These are phyloP conservation scores for Rhamphomyia laevipes DNA, from an alignment of 2,888 invertebrate species.

Conservation along the genomic window DNA sequence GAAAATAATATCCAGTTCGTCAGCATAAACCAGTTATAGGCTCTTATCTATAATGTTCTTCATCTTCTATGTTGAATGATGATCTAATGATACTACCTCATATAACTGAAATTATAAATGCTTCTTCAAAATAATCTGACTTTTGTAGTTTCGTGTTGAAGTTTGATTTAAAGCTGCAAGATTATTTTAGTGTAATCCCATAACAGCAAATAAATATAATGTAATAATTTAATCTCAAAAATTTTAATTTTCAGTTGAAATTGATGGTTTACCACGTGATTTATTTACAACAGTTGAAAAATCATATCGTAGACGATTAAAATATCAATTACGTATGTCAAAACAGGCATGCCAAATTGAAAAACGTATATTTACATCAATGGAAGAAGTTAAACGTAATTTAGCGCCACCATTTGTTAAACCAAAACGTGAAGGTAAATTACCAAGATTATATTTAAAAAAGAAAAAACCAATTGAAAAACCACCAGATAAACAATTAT, in stretches of 20 bases:
- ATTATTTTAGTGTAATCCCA: too few relatives aligned
- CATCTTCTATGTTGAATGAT: too few relatives aligned
- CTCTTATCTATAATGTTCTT: too few relatives aligned
- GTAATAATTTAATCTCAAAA: slow-evolving; percentile 12
- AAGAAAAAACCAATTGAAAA: slow-evolving; percentile 15
- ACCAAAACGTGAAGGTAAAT: slow-evolving; percentile 21
- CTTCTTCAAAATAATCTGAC: too few relatives aligned
- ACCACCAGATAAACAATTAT: slow-evolving; percentile 16
- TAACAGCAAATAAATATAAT: too few relatives aligned
- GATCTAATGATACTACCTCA: too few relatives aligned
- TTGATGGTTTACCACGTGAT: slow-evolving; percentile 26
- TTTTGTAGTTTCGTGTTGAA: too few relatives aligned
- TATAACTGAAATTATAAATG: too few relatives aligned
- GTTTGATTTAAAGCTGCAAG: too few relatives aligned
- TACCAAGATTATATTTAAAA: slow-evolving; percentile 23
- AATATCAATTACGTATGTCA: slow-evolving; percentile 24
- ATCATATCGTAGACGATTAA: slow-evolving; percentile 21
- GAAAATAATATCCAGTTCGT: too few relatives aligned
- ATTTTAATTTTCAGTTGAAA: slow-evolving; percentile 17
- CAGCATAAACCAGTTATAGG: too few relatives aligned
- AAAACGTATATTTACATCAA: slow-evolving; percentile 28
- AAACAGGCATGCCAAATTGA: slow-evolving; percentile 28
- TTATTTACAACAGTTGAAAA: slow-evolving; percentile 20
- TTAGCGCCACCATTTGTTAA: slow-evolving; percentile 26
- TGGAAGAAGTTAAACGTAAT: slow-evolving; percentile 30